phyloP scores from a whole-genome alignment of 2,888 invertebrate genomes.

The Orthonychiurus folsomi region DNA sequence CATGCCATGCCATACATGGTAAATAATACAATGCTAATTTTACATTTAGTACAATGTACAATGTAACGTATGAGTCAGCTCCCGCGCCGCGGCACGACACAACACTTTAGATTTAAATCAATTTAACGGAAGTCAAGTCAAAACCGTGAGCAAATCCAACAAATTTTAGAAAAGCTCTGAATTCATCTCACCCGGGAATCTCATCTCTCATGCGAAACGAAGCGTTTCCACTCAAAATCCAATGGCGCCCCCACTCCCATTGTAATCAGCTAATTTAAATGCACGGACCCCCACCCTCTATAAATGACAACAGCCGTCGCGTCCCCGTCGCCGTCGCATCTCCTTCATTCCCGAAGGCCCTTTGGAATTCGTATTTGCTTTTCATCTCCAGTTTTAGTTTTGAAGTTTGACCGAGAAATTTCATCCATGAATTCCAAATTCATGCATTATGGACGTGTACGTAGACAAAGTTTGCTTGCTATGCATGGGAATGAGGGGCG shows the following conservation, averaged over 20 bases:
- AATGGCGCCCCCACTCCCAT: background rate
- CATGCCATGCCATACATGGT: no score
- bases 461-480: no score
- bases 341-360: no score
- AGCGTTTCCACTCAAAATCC: background rate
- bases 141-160: background rate
- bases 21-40: no score
- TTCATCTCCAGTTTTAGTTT: no score
- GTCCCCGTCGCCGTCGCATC: no score
- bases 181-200: background rate
- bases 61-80: no score
- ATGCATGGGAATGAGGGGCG: background rate
- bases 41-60: no score
- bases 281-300: background rate
- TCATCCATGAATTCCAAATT: background rate
- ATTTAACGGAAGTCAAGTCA: background rate
- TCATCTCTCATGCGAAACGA: background rate
- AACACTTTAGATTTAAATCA: background rate
- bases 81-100: background rate
- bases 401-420: background rate
- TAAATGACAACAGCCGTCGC: background rate
- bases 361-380: no score
- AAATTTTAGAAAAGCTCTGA: no score
- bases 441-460: background rate
- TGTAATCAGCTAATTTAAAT: slow-evolving; percentile 1